Evolutionary conservation across 1,140 invertebrate genomes (phyloP).

Genomic region (Xylocopa sonorina): DNA sequence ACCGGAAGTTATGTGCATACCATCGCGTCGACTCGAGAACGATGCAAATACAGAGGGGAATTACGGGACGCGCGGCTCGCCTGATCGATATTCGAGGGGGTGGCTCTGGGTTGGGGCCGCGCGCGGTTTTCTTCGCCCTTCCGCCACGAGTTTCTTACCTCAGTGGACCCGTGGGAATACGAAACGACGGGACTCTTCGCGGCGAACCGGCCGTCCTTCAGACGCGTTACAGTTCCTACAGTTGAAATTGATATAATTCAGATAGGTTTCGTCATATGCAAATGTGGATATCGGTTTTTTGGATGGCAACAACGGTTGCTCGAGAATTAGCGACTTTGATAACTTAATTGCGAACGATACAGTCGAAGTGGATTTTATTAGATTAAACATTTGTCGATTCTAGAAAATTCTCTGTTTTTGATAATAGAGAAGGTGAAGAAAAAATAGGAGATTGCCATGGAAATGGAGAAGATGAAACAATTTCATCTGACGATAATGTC

Average conservation of each 20-base stretch:
- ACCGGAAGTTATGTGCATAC: conserved; percentile 5
- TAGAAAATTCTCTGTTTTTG: no score
- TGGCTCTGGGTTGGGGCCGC: no score
- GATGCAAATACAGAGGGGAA: conserved; percentile 1
- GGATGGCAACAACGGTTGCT: not conserved
- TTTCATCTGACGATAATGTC: no score
- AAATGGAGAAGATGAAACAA: no score
- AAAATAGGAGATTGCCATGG: no score
- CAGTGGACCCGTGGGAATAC: not conserved
- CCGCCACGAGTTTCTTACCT: not conserved
- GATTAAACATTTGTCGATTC: no score
- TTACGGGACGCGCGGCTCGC: not conserved
- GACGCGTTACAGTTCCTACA: not conserved
- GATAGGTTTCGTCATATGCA: not conserved
- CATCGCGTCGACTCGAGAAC: conserved; percentile 8
- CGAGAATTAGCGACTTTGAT: no score
- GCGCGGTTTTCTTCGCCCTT: not conserved
- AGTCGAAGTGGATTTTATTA: no score
- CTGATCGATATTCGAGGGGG: conserved; percentile 1
- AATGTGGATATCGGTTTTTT: no score
- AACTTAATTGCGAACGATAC: no score
- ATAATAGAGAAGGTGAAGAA: no score
- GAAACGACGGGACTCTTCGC: not conserved
- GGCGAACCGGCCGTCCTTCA: not conserved
- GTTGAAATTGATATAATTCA: not conserved